Percentiles rank a stretch among this genome's conserved stretches.
phyloP scores from a whole-genome alignment of 2,797 vertebrate species.

The Anguilla marmorata region DNA sequence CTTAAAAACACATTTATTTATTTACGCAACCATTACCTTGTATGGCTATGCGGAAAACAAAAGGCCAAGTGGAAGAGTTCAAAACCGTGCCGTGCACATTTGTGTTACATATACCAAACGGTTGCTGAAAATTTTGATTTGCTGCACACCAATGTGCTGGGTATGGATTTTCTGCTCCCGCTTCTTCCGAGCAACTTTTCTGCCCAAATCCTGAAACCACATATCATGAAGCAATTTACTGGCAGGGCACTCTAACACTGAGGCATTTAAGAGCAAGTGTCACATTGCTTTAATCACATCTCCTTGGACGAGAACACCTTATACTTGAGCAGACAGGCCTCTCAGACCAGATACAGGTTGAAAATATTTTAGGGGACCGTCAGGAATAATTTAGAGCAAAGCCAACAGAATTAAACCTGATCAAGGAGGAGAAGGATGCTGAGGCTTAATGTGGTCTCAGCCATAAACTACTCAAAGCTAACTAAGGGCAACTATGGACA shows the following conservation, averaged over 20 bases:
- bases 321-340: slow-evolving; percentile 16
- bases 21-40: background rate
- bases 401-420: background rate
- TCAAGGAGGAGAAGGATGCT: background rate
- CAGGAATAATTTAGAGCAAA: slow-evolving; percentile 6
- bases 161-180: background rate
- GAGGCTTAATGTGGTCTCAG: background rate
- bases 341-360: slow-evolving; percentile 16
- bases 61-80: background rate
- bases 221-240: background rate
- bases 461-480: background rate
- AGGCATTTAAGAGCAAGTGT: background rate
- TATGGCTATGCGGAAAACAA: background rate
- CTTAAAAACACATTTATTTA: slow-evolving; percentile 9
- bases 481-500: background rate
- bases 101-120: background rate
- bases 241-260: background rate
- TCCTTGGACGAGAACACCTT: background rate
- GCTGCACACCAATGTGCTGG: background rate
- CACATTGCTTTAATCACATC: slow-evolving; percentile 4
- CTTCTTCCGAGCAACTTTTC: background rate
- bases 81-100: background rate
- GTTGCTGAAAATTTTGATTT: background rate
- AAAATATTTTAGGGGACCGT: slow-evolving; percentile 27
- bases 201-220: background rate